Conservation (phyloP, 2,113 vertebrate species). For the Cephalophus harveyi region DNA sequence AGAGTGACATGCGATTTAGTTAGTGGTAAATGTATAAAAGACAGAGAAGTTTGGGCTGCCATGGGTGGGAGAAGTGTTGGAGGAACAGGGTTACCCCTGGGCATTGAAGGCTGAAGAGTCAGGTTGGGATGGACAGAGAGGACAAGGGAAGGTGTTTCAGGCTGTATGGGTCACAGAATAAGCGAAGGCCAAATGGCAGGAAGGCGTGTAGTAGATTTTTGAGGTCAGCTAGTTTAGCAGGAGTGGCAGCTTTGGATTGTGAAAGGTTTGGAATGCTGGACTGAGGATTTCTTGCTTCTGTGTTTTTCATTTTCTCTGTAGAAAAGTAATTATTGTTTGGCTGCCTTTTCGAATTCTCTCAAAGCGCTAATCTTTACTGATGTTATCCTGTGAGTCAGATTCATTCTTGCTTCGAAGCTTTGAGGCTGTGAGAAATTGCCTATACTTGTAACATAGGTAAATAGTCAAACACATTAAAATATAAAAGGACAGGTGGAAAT, state of each 20-base stretch:
- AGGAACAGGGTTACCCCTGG: neutral
- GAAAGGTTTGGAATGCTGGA: neutral
- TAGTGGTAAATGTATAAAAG: neutral
- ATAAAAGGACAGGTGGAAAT: slow-evolving; percentile 8
- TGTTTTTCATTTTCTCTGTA: neutral
- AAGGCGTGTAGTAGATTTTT: neutral
- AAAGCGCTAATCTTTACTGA: slow-evolving; percentile 22
- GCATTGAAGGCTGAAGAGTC: neutral
- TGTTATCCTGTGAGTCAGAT: slow-evolving; percentile 12
- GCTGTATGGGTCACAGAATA: neutral
- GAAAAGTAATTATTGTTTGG: slow-evolving; percentile 20
- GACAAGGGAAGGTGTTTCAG: neutral
- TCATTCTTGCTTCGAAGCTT: neutral
- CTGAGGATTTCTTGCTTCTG: neutral
- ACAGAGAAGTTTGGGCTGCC: neutral
- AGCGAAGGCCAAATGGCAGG: neutral
- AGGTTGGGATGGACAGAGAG: neutral
- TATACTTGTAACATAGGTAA: neutral
- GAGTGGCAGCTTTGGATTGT: neutral
- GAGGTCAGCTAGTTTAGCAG: neutral
- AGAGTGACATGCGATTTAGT: neutral
- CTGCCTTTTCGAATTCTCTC: slow-evolving; percentile 25
- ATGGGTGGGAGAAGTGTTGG: neutral
- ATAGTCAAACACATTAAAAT: slow-evolving; percentile 19
- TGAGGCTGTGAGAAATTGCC: slow-evolving; percentile 5